Percentiles rank a stretch among this genome's conserved stretches.
Evolutionary conservation across 2,113 vertebrate species (phyloP).

Genomic region (Thinocorus orbignyianus): DNA sequence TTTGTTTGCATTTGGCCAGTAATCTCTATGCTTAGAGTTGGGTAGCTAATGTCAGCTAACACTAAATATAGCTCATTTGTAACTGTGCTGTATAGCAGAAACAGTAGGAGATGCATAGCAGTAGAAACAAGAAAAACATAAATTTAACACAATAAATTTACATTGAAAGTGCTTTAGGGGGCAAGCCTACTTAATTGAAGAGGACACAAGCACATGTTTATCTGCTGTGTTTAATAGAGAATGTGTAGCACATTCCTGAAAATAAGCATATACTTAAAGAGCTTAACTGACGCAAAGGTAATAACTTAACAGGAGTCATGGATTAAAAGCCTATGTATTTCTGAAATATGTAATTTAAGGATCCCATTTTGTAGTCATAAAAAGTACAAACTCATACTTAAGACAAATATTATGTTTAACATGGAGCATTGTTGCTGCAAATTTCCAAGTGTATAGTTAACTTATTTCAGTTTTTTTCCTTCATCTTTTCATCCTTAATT

Average conservation of each 20-base stretch:
- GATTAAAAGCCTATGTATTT: constrained; percentile 21
- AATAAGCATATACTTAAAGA: constrained; percentile 28
- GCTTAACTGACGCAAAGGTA: neutral
- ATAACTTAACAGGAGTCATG: neutral
- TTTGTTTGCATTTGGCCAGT: constrained; percentile 51
- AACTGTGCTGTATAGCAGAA: constrained; percentile 49
- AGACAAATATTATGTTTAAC: neutral
- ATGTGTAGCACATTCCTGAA: constrained; percentile 9
- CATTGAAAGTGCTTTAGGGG: constrained; percentile 50
- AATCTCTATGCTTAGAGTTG: constrained; percentile 29
- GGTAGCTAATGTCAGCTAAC: constrained; percentile 41
- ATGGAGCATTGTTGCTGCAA: neutral
- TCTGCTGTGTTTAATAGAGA: constrained; percentile 21
- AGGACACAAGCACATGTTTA: constrained; percentile 12
- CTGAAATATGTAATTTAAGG: constrained; percentile 14
- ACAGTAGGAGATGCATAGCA: constrained; percentile 24
- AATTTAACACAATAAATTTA: constrained; percentile 62
- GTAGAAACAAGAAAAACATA: constrained; percentile 50
- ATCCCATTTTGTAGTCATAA: neutral
- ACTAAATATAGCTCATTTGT: constrained; percentile 53
- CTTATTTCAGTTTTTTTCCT: neutral
- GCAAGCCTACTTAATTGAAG: constrained; percentile 23
- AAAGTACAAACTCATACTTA: constrained; percentile 37
- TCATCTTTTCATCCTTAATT: neutral
- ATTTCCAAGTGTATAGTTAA: neutral